Evolutionary conservation across 2,888 invertebrate genomes (phyloP).

Genomic region (Lochmaea capreae): DNA sequence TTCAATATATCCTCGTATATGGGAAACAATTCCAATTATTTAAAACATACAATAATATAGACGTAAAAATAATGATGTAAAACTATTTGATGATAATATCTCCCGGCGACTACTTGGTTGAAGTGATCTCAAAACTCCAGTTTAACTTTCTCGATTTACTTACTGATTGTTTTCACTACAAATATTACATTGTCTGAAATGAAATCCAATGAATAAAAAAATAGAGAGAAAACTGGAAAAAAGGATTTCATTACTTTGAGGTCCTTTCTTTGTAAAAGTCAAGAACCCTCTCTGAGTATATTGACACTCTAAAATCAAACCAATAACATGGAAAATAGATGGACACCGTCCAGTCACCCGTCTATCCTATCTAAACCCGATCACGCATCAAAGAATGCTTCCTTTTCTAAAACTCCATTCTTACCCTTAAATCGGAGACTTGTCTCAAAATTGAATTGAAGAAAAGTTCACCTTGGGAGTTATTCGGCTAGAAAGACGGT

Average conservation of each 20-base stretch:
- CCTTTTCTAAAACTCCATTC: constrained; percentile 34
- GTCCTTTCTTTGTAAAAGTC: constrained; percentile 56
- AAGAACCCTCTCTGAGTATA: constrained; percentile 57
- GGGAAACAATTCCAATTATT: too few species aligned
- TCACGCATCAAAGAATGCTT: constrained; percentile 57
- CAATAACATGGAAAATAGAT: constrained; percentile 66
- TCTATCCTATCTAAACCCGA: constrained; percentile 55
- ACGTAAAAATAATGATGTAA: too few species aligned
- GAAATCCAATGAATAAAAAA: background rate
- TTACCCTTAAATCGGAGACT: constrained; percentile 33
- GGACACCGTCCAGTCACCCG: constrained; percentile 54
- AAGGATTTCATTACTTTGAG: constrained; percentile 54
- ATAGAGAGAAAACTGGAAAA: constrained; percentile 6
- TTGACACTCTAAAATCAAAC: constrained; percentile 63
- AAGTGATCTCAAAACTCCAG: too few species aligned
- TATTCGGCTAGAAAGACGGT: constrained; percentile 14
- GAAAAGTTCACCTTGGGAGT: constrained; percentile 29
- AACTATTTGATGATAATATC: too few species aligned
- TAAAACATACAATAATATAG: too few species aligned
- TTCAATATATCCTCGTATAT: too few species aligned
- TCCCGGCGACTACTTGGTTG: too few species aligned
- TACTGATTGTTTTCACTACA: too few species aligned
- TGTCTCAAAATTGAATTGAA: constrained; percentile 36
- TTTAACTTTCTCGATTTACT: too few species aligned
- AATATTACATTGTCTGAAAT: too few species aligned